Conservation (phyloP, 2,797 vertebrate genomes). For the Falco naumanni region DNA sequence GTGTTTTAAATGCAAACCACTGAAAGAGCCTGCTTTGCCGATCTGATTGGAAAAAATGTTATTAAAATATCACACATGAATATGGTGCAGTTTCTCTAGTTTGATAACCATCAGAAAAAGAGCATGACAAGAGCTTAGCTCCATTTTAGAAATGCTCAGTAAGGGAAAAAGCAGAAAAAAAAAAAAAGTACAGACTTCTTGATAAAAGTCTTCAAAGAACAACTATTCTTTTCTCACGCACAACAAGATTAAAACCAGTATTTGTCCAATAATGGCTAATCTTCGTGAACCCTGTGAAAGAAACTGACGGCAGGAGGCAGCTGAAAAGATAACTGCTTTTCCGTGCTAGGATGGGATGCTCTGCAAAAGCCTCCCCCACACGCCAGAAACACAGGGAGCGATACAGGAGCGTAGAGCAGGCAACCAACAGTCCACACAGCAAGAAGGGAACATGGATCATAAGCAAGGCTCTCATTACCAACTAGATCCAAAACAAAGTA, state of each 20-base stretch:
- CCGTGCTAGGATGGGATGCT: background rate
- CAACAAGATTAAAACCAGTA: background rate
- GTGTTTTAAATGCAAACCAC: background rate
- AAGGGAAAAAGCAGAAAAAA: background rate
- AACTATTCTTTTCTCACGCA: background rate
- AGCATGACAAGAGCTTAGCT: background rate
- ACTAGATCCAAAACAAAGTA: background rate
- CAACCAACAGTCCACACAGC: background rate
- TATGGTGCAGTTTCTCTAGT: background rate
- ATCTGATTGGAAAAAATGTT: background rate
- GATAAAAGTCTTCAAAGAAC: background rate
- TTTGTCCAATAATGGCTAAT: background rate
- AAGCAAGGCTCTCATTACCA: background rate
- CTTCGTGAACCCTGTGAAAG: background rate
- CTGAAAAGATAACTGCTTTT: background rate
- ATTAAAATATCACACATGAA: background rate
- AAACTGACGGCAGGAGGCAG: background rate
- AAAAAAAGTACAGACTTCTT: background rate
- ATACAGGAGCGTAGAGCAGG: fast-evolving
- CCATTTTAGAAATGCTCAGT: background rate
- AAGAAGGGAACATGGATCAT: background rate
- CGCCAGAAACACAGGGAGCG: fast-evolving
- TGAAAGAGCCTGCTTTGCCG: background rate
- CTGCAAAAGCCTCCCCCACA: background rate
- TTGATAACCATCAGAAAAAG: background rate